Percentiles rank a stretch among this genome's conserved stretches.
Conservation (phyloP, 2,113 vertebrate species). For the Paracanthobrama guichenoti region DNA sequence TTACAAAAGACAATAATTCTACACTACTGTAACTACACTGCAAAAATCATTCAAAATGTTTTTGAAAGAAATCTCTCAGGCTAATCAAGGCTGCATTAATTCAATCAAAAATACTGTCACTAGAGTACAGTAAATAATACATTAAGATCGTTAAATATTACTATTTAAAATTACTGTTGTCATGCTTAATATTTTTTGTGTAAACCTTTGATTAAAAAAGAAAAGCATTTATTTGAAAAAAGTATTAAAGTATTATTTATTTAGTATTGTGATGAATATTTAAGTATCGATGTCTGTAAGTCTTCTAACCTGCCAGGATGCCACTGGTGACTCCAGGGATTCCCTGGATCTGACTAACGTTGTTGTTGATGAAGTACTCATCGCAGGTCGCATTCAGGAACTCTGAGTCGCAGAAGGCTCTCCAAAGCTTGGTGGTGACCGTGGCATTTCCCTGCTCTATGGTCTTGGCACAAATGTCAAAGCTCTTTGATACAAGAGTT, state of each 20-base stretch:
- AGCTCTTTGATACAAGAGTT: conserved; percentile 85
- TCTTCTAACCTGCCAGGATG: conserved; percentile 85
- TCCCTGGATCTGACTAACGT: conserved; percentile 89
- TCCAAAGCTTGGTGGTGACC: conserved; percentile 91
- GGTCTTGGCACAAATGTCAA: conserved; percentile 91
- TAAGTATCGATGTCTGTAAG: neutral
- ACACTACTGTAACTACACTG: too few relatives aligned
- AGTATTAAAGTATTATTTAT: neutral
- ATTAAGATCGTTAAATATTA: too few relatives aligned
- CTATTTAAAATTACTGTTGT: too few relatives aligned
- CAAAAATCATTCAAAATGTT: too few relatives aligned
- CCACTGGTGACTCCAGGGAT: conserved; percentile 92
- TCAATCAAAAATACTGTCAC: too few relatives aligned
- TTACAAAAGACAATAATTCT: too few relatives aligned
- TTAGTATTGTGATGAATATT: neutral
- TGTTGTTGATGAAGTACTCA: conserved; percentile 90
- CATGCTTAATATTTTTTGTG: too few relatives aligned
- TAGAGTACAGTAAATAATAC: too few relatives aligned
- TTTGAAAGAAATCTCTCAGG: too few relatives aligned
- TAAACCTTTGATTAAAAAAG: too few relatives aligned
- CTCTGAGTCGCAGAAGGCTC: conserved; percentile 90
- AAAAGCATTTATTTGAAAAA: too few relatives aligned
- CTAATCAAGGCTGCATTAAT: too few relatives aligned
- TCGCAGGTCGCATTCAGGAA: conserved; percentile 94
- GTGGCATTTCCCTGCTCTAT: conserved; percentile 89